Evolutionary conservation across 35 echinoderm and acorn worm species (phyloP).

Genomic region (Ophioderma brevispina): DNA sequence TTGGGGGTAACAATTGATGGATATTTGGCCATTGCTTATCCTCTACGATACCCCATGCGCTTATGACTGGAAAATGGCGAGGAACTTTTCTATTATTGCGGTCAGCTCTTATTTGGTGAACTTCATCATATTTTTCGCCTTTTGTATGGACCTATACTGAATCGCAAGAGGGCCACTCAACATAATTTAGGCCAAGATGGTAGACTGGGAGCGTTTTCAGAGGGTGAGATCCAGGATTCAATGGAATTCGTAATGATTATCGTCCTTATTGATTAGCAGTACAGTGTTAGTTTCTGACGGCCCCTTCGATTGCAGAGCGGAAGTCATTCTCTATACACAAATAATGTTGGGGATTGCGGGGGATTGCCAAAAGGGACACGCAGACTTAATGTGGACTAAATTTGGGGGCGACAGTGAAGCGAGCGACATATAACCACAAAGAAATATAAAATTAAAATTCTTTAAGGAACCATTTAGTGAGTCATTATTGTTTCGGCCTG

Average conservation of each 20-base stretch:
- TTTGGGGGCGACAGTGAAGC: not conserved
- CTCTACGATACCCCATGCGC: conserved; percentile 10
- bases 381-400: not conserved
- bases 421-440: not conserved
- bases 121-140: not conserved
- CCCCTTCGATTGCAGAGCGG: not conserved
- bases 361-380: not conserved
- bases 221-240: not conserved
- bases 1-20: not conserved
- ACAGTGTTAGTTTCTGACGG: not conserved
- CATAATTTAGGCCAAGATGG: too few relatives aligned
- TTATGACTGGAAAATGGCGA: not conserved
- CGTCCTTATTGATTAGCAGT: not conserved
- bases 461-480: not conserved
- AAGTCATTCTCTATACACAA: not conserved
- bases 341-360: too few relatives aligned
- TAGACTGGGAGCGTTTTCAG: not conserved
- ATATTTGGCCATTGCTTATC: conserved; percentile 15
- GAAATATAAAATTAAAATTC: not conserved
- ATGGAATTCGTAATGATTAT: not conserved
- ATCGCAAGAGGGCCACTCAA: not conserved
- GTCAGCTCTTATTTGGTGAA: not conserved
- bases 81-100: not conserved
- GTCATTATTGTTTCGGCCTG: not conserved
- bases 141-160: not conserved